phyloP scores from a whole-genome alignment of 1,140 invertebrate species.

The Neodiprion fabricii region DNA sequence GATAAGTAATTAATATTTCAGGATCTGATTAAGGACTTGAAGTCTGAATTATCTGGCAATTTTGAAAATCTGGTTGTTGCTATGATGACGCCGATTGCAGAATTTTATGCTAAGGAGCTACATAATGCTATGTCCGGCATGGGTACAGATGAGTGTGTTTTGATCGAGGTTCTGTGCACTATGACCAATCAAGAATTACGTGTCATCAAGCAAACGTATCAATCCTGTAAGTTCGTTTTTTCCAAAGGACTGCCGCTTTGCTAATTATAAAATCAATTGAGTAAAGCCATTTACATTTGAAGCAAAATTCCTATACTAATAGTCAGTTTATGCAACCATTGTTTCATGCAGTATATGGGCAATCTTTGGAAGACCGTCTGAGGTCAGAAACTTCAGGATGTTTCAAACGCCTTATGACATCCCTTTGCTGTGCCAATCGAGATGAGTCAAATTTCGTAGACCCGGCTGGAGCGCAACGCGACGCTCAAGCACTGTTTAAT shows the following conservation, averaged over 20 bases:
- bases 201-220: slow-evolving; percentile 76
- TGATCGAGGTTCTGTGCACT: slow-evolving; percentile 86
- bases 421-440: slow-evolving; percentile 38
- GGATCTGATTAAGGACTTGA: slow-evolving; percentile 84
- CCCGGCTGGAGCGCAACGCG: slow-evolving; percentile 49
- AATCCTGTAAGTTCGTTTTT: slow-evolving; percentile 68
- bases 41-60: slow-evolving; percentile 84
- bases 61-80: slow-evolving; percentile 86
- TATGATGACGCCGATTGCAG: slow-evolving; percentile 79
- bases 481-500: slow-evolving; percentile 58
- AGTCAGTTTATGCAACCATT: not conserved
- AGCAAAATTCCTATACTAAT: too few relatives aligned
- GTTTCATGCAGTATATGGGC: slow-evolving; percentile 29
- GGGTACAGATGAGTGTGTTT: slow-evolving; percentile 79
- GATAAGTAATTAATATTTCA: slow-evolving; percentile 47
- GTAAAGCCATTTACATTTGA: too few relatives aligned
- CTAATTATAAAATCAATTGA: too few relatives aligned
- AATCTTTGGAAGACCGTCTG: not conserved
- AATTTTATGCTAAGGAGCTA: slow-evolving; percentile 82
- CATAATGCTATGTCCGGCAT: slow-evolving; percentile 79
- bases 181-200: slow-evolving; percentile 80
- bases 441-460: slow-evolving; percentile 46
- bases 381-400: not conserved
- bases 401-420: not conserved
- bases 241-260: slow-evolving; percentile 17